These are phyloP conservation scores for Pteria penguin DNA, from an alignment of 2,888 invertebrate genomes.

Conservation along the genomic window DNA sequence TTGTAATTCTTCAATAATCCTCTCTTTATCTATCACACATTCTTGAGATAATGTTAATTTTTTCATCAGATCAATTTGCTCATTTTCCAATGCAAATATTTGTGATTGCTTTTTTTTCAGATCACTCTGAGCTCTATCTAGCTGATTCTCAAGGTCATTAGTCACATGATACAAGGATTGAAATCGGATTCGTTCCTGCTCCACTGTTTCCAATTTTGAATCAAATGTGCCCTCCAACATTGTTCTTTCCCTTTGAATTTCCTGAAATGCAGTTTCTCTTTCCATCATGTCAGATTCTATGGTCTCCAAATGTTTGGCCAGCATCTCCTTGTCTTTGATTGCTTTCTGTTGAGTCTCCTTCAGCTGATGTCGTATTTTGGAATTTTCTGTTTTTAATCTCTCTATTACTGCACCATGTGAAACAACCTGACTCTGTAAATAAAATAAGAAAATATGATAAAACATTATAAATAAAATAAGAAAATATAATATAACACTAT, in stretches of 20 bases:
- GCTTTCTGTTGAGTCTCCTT: constrained; percentile 79
- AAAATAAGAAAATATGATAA: neutral
- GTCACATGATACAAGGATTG: constrained; percentile 71
- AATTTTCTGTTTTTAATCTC: constrained; percentile 78
- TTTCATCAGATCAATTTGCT: constrained; percentile 79
- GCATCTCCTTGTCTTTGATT: constrained; percentile 80
- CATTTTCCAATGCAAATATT: constrained; percentile 76
- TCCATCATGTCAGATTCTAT: constrained; percentile 82
- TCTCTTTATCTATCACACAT: constrained; percentile 77
- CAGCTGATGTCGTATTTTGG: constrained; percentile 75
- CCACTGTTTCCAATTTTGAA: constrained; percentile 74
- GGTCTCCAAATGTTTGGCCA: constrained; percentile 80
- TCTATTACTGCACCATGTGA: constrained; percentile 77
- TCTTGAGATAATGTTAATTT: constrained; percentile 79
- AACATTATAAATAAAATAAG: too few species aligned
- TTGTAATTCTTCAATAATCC: constrained; percentile 74
- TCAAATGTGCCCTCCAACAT: constrained; percentile 76
- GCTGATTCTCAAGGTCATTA: constrained; percentile 77
- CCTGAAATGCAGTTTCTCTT: constrained; percentile 80
- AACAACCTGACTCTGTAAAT: constrained; percentile 56
- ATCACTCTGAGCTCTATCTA: constrained; percentile 76
- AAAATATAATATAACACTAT: too few species aligned
- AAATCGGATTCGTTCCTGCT: constrained; percentile 77
- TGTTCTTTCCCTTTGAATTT: constrained; percentile 79
- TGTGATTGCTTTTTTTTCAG: constrained; percentile 75